Base-by-base conservation (phyloP, 2,888 invertebrate species). In the Liopterus haemorrhoidalis region DNA sequence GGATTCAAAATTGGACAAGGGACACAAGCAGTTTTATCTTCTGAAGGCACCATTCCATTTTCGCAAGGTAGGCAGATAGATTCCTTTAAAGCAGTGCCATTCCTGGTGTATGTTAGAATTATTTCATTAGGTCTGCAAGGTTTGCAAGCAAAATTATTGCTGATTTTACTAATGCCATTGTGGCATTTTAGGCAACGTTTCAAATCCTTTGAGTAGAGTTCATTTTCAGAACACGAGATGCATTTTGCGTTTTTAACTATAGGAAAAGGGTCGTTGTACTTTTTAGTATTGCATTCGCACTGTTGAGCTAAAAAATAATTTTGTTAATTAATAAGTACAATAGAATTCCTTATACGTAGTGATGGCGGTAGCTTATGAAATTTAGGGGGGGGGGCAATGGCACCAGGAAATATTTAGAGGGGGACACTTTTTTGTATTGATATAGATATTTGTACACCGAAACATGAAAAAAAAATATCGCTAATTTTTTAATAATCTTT, bases 221-320 rank as follows among this genome's bases (percentile, higher is more conserved):
- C 28, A 48, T 27, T 67, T 66, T 12, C 41, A 44, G 16, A 64
- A 59, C 8, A 62, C 54, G 48, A 61, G 57, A 41, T 63, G 57
- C 18, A 49, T 46, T 37, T 50, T 57, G 50, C 70, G 70, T 14
- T 22, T 41, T 41, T 56, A 54, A 49, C 70, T 70, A 31, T 16
- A 24, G 5, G 45, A 45, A 60, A 53, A 27, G 55, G 54, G 22
- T 53, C 57, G 31, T 28, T 53, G 55, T 65, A 48, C 67, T 68
- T 31, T 57, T 55, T 32, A 57, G n/a, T 54, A 39, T 70, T 62
- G 51, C 76, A 76, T 39, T 60, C 55, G 51, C 76, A 76, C 11
- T 60, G 56, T 42, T 71, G 59, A 49, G 64, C 76, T 76, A 27
- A 46, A 51, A 54, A 11, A 12, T 14, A 46, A 15, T 39, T 41